These are phyloP conservation scores for Diacarnus erythraeanus DNA, from an alignment of 37 sponge, comb jelly and placozoan genomes.

Conservation along the genomic window DNA sequence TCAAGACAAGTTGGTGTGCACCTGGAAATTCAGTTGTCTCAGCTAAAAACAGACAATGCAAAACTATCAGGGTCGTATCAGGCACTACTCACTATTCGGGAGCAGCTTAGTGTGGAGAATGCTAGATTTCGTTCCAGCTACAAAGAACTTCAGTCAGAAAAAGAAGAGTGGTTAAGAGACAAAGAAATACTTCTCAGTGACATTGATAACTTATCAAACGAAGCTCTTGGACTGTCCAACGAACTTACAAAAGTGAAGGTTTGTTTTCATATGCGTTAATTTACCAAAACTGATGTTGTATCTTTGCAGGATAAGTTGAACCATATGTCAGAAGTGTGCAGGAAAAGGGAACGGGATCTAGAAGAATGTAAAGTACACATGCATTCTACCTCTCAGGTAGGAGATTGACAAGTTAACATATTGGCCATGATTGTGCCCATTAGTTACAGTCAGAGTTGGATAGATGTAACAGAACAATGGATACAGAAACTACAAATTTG, in stretches of 20 bases:
- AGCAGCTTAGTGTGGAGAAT: constrained; percentile 35
- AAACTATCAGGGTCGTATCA: constrained; percentile 43
- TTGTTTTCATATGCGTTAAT: no score
- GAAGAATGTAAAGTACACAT: background rate
- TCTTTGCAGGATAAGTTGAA: background rate
- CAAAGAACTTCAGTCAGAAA: background rate
- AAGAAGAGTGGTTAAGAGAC: background rate
- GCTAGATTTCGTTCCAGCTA: background rate
- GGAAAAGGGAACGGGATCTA: background rate
- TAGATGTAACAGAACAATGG: background rate
- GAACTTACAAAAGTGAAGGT: no score
- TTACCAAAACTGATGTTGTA: no score
- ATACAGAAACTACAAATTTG: background rate
- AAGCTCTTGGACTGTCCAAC: no score
- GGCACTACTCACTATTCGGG: constrained; percentile 33
- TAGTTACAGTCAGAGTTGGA: background rate
- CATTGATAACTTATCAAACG: background rate
- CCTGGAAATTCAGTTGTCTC: constrained; percentile 25
- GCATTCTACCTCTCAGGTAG: no score
- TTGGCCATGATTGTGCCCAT: background rate
- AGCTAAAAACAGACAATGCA: constrained; percentile 37
- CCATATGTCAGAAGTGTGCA: background rate
- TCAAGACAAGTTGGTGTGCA: constrained; percentile 6
- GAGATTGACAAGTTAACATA: no score
- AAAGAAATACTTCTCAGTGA: background rate